Base-by-base conservation (phyloP, 37 sponge, comb jelly and placozoan genomes). In the Haliclona indistincta region DNA sequence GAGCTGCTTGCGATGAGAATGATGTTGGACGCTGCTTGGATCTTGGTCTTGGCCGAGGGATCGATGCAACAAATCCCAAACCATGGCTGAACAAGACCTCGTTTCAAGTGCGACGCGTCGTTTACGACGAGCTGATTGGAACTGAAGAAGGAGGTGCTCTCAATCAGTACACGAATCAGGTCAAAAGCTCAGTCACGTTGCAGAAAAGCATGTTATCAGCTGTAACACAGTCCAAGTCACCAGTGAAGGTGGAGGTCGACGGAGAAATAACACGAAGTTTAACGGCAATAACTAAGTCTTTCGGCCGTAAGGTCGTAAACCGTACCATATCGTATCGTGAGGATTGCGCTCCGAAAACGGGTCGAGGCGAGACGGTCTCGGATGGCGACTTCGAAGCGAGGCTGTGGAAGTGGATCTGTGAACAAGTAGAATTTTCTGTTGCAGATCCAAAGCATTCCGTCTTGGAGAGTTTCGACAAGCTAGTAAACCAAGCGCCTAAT, bases 91-190 rank as follows among this genome's bases (percentile, higher is more conserved):
- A 73, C 32, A 81, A 81, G 56, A 73, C 54, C 51, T 72, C 82
- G 40, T 81, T 81, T 38, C 75, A 74, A 74, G 80, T 69, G 20
- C 54, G 80, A 25, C 32, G 33, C 11, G 80, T 79, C 3, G 61
- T 43, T 6, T 33, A 26, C 3, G 71, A 79, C 3, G 51, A 41
- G 47, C 34, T 85, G n/a, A 43, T 85, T 33, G 79, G 79, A 8
- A 85, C 74, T 29, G 79, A 85, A 38, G 79, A 85, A 54, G 86
- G 86, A 10, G 86, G 86, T 5, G 56, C 86, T 4, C 40, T 85
- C 20, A 71, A 78, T 45, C 63, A 65, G 26, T 85, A 85, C 64
- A 79, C 77, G 64, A 6, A 51, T 8, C 67, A 70, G 47, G 55
- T 78, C 1, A 20, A 36, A 23, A 85, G 86, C 43, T 56, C 71